Percentiles rank a stretch among this genome's conserved stretches.
phyloP scores from a whole-genome alignment of 1,140 invertebrate genomes.

The Lysiphlebus fabarum region DNA sequence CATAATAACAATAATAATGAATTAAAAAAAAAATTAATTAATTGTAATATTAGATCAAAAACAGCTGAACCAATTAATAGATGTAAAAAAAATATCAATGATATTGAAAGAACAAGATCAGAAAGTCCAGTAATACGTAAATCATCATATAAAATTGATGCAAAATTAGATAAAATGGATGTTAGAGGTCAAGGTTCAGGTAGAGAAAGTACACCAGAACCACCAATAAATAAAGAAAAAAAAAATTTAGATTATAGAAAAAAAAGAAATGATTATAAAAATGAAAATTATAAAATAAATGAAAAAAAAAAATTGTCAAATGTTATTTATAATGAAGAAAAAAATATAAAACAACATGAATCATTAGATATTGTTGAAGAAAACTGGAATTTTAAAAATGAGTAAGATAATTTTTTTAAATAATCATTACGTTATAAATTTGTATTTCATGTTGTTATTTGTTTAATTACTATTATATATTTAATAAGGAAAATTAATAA shows the following conservation, averaged over 20 bases:
- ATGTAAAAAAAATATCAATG: conserved; percentile 20
- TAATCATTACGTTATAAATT: neutral
- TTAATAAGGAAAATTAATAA: no score
- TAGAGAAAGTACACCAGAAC: conserved; percentile 58
- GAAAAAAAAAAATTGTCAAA: conserved; percentile 23
- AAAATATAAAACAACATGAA: conserved; percentile 27
- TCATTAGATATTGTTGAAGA: conserved; percentile 28
- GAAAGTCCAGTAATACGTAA: conserved; percentile 30
- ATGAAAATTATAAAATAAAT: conserved; percentile 17
- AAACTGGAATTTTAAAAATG: conserved; percentile 32
- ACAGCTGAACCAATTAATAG: conserved; percentile 17
- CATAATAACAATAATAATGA: conserved; percentile 15
- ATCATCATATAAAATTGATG: conserved; percentile 19
- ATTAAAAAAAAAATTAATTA: conserved; percentile 26
- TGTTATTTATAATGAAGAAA: conserved; percentile 22
- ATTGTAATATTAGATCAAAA: conserved; percentile 28
- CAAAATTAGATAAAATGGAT: conserved; percentile 2
- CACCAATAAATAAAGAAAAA: conserved; percentile 27
- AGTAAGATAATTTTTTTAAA: conserved; percentile 9
- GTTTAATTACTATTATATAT: neutral
- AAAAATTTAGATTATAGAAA: conserved; percentile 32
- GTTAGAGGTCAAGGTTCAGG: conserved; percentile 58
- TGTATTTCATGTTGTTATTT: neutral
- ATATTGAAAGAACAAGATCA: conserved; percentile 28
- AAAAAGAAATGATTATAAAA: conserved; percentile 27